A percentile compares a stretch with the other conserved stretches of the same genome.
Conservation (phyloP, 2,113 vertebrate species). For the Mugil cephalus region DNA sequence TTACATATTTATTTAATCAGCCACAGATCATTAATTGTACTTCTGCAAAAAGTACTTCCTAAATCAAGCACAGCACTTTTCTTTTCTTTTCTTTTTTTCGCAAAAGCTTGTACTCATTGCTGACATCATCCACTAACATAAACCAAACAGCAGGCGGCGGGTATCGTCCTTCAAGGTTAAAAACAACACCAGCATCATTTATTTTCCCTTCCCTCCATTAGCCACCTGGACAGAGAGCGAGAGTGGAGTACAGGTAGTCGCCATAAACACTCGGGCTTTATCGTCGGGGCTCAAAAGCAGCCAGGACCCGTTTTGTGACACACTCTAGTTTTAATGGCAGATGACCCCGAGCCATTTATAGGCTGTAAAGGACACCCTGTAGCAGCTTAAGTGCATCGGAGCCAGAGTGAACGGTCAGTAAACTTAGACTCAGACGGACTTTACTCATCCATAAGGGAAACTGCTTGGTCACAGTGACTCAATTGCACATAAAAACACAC, state of each 20-base stretch:
- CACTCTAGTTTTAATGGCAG: constrained; percentile 72
- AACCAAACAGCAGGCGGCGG: neutral
- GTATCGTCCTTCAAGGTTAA: constrained; percentile 1
- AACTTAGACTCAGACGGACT: too few relatives aligned
- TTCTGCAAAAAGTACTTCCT: too few relatives aligned
- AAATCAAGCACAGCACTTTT: neutral
- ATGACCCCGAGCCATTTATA: constrained; percentile 79
- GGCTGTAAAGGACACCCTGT: constrained; percentile 69
- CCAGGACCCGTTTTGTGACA: constrained; percentile 67
- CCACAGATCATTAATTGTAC: neutral
- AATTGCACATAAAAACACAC: too few relatives aligned
- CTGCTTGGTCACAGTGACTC: too few relatives aligned
- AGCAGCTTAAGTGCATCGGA: constrained; percentile 66
- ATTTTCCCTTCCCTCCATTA: constrained; percentile 28
- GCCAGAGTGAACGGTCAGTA: constrained; percentile 50
- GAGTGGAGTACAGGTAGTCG: constrained; percentile 48
- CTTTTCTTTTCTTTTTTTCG: too few relatives aligned
- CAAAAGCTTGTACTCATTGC: neutral
- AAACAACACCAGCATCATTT: constrained; percentile 37
- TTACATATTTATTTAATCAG: neutral
- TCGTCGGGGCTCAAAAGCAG: constrained; percentile 42
- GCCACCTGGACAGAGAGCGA: constrained; percentile 53
- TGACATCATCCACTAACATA: neutral
- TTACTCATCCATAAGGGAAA: too few relatives aligned
- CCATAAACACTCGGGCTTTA: constrained; percentile 72